phyloP scores from a whole-genome alignment of 2,797 vertebrate species.

The Brachyrhaphis roseni region DNA sequence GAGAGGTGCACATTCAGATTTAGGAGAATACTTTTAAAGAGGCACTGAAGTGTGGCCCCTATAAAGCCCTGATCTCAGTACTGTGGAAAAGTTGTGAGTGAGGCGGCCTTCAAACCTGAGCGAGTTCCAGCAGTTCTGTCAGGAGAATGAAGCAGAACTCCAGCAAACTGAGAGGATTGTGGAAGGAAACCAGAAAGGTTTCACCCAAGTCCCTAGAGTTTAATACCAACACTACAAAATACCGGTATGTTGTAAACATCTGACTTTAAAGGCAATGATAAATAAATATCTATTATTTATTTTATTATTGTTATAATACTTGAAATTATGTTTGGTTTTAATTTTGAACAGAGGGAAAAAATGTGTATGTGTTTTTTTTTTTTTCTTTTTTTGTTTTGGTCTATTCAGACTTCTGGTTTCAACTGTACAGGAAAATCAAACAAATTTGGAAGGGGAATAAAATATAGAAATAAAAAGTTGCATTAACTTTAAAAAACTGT shows the following conservation, averaged over 20 bases:
- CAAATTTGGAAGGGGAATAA: neutral
- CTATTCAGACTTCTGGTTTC: no score
- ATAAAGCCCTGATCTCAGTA: neutral
- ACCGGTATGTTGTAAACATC: neutral
- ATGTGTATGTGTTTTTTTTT: no score
- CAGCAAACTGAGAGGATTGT: neutral
- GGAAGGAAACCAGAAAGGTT: neutral
- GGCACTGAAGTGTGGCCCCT: no score
- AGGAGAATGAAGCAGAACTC: neutral
- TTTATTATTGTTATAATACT: no score
- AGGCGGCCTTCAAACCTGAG: no score
- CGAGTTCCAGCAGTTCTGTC: neutral
- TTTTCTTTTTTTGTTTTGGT: no score
- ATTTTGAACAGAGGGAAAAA: no score
- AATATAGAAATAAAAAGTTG: neutral
- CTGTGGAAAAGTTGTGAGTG: neutral
- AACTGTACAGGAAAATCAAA: neutral
- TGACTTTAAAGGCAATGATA: neutral
- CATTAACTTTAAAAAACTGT: neutral
- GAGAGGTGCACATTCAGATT: neutral
- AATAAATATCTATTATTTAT: no score
- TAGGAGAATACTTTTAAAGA: no score
- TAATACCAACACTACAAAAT: neutral
- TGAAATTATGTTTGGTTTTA: no score
- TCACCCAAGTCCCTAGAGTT: neutral